A percentile compares a stretch with the other conserved stretches of the same genome.
phyloP scores from a whole-genome alignment of 2,888 invertebrate species.

The Caenorhabditis japonica region DNA sequence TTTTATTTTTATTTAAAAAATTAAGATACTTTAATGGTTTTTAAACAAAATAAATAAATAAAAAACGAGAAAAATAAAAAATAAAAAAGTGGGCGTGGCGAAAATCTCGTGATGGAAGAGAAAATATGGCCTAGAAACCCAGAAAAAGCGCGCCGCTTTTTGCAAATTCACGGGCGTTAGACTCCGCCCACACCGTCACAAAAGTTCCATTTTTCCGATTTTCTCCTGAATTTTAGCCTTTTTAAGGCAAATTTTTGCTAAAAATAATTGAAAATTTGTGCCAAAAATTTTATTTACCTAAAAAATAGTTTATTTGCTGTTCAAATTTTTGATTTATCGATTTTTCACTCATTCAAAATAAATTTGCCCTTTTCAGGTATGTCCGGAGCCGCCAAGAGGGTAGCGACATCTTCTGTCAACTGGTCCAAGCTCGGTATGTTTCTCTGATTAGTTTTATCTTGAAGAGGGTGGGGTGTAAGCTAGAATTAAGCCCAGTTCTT shows the following conservation, averaged over 20 bases:
- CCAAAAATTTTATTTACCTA: neutral
- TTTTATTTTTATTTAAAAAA: too few relatives aligned
- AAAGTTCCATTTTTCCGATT: slow-evolving; percentile 24
- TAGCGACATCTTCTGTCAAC: slow-evolving; percentile 74
- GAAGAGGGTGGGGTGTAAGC: too few relatives aligned
- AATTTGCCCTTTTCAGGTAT: slow-evolving; percentile 52
- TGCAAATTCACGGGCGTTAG: slow-evolving; percentile 48
- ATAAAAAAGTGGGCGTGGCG: slow-evolving; percentile 28
- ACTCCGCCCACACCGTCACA: slow-evolving; percentile 38
- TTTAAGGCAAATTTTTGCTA: slow-evolving; percentile 2
- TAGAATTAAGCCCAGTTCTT: too few relatives aligned
- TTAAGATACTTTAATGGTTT: neutral
- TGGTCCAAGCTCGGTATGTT: slow-evolving; percentile 72
- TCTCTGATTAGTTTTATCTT: neutral
- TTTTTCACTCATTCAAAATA: neutral
- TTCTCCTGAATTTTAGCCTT: neutral
- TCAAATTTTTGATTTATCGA: neutral
- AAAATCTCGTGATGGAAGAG: slow-evolving; percentile 23
- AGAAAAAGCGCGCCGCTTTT: slow-evolving; percentile 38
- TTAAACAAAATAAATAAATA: neutral
- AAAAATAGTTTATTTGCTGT: neutral
- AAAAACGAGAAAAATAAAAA: neutral
- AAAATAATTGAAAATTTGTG: neutral
- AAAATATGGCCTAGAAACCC: slow-evolving; percentile 21
- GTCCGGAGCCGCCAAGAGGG: slow-evolving; percentile 75